Percentiles rank a stretch among this genome's conserved stretches.
Evolutionary conservation across 1,140 invertebrate genomes (phyloP).

Genomic region (Zaprionus kolodkinae): DNA sequence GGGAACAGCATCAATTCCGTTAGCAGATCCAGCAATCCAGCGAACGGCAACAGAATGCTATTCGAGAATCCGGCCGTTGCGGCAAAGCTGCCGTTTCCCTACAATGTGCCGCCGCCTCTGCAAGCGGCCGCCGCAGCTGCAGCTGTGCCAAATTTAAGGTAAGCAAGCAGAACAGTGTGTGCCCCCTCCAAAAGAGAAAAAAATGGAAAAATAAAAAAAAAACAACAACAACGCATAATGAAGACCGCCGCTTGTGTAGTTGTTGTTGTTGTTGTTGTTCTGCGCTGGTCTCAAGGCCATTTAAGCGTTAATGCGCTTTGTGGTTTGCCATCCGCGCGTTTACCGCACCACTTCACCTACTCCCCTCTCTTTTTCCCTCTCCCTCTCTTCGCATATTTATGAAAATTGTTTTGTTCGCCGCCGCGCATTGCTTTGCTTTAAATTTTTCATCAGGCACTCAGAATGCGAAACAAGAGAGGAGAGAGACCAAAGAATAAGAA

Average conservation of each 20-base stretch:
- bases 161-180: slow-evolving; percentile 31
- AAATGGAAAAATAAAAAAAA: background rate
- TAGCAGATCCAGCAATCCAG: slow-evolving; percentile 50
- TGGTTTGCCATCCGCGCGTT: slow-evolving; percentile 37
- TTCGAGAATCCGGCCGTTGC: slow-evolving; percentile 84
- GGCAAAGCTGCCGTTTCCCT: slow-evolving; percentile 83
- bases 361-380: slow-evolving; percentile 36
- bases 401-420: slow-evolving; percentile 66
- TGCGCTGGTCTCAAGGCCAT: slow-evolving; percentile 40
- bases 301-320: slow-evolving; percentile 53
- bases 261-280: slow-evolving; percentile 9
- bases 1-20: slow-evolving; percentile 47
- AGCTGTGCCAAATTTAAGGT: slow-evolving; percentile 84
- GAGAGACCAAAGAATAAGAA: background rate
- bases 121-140: slow-evolving; percentile 83
- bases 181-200: background rate
- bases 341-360: slow-evolving; percentile 16
- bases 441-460: slow-evolving; percentile 73
- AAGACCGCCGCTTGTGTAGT: background rate
- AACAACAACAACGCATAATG: slow-evolving; percentile 12
- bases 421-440: slow-evolving; percentile 39
- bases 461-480: slow-evolving; percentile 17
- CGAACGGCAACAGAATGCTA: slow-evolving; percentile 71
- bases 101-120: slow-evolving; percentile 83
- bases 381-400: slow-evolving; percentile 55